Conservation (phyloP, 2,888 invertebrate species). For the Embidobia sp. region DNA sequence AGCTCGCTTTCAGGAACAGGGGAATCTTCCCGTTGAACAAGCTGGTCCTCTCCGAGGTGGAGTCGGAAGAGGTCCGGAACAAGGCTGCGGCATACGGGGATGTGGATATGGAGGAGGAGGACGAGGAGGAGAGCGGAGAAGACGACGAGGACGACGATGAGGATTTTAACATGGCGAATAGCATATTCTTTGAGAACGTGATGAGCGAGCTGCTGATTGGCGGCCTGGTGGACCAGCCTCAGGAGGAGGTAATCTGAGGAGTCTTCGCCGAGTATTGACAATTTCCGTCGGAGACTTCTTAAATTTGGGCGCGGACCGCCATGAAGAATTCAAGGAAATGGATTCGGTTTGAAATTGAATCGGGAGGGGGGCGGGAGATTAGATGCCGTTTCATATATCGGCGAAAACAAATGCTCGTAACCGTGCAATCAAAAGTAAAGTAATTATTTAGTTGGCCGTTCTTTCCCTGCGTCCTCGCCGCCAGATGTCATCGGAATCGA, state of each 20-base stretch:
- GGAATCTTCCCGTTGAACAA: constrained; percentile 16
- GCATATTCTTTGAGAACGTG: constrained; percentile 7
- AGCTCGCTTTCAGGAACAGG: not conserved
- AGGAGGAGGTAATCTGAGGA: constrained; percentile 26
- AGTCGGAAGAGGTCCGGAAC: constrained; percentile 5
- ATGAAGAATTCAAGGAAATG: constrained; percentile 23
- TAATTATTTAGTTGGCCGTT: constrained; percentile 43
- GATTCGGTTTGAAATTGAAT: constrained; percentile 30
- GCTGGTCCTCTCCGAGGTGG: not conserved
- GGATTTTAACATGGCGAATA: not conserved
- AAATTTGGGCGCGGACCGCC: constrained; percentile 29
- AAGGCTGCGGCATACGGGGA: not conserved
- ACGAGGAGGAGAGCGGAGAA: not conserved
- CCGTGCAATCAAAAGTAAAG: constrained; percentile 49
- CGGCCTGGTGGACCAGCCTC: not conserved
- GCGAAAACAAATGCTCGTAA: constrained; percentile 30
- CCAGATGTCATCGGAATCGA: constrained; percentile 59
- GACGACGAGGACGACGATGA: constrained; percentile 17
- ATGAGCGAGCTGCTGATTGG: constrained; percentile 16
- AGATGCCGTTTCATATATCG: constrained; percentile 15
- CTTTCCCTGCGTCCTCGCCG: constrained; percentile 26
- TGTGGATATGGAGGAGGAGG: not conserved
- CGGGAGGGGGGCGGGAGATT: not conserved
- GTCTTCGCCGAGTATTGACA: constrained; percentile 34
- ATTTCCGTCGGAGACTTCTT: constrained; percentile 29